phyloP scores from a whole-genome alignment of 2,113 vertebrate genomes.

The Meles meles region DNA sequence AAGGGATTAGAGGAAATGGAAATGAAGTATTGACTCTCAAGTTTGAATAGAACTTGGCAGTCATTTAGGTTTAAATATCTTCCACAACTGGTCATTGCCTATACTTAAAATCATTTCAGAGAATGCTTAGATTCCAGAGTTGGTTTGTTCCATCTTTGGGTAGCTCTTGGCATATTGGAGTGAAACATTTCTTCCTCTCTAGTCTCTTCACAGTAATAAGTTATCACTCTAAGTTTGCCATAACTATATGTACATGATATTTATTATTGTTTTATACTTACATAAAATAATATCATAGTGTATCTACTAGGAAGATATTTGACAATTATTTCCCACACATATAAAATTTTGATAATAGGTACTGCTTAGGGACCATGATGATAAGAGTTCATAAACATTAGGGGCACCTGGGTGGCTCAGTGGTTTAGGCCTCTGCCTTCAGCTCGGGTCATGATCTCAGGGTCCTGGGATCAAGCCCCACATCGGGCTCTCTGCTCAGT shows the following conservation, averaged over 20 bases:
- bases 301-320: constrained; percentile 33
- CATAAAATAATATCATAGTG: constrained; percentile 4
- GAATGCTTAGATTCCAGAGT: constrained; percentile 47
- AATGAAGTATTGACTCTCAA: constrained; percentile 40
- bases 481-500: no score
- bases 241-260: constrained; percentile 16
- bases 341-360: constrained; percentile 30
- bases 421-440: no score
- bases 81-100: constrained; percentile 40
- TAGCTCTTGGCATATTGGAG: not conserved
- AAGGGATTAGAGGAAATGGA: not conserved
- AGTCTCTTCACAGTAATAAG: not conserved
- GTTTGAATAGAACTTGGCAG: not conserved
- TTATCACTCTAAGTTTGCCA: not conserved
- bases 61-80: constrained; percentile 52
- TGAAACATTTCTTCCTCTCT: constrained; percentile 34
- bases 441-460: no score
- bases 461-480: no score
- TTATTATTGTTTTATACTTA: constrained; percentile 26
- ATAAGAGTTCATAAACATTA: constrained; percentile 2
- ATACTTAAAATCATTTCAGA: constrained; percentile 54
- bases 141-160: constrained; percentile 23
- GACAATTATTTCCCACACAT: constrained; percentile 10
- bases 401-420: no score
- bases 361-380: constrained; percentile 19